These are phyloP conservation scores for Sigmodon hispidus DNA, from an alignment of 2,113 vertebrate genomes.

Conservation along the genomic window DNA sequence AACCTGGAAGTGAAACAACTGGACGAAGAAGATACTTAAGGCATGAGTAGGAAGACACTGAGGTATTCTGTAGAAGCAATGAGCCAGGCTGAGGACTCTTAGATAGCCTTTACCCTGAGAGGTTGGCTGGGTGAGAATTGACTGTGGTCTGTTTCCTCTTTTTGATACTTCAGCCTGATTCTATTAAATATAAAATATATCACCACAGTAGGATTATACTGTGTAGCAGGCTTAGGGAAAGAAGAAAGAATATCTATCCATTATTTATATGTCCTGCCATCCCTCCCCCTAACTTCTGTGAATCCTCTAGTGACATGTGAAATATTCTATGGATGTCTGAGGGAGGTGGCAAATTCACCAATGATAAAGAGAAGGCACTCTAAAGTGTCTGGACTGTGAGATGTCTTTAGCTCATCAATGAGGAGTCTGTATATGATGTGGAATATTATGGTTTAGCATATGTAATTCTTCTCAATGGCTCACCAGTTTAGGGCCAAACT, in stretches of 20 bases:
- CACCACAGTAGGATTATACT: too few species aligned
- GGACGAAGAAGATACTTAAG: too few species aligned
- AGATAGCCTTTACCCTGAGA: too few species aligned
- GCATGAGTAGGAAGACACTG: too few species aligned
- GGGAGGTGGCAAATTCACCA: not conserved
- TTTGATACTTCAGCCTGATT: too few species aligned
- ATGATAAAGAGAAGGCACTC: not conserved
- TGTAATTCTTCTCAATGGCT: not conserved
- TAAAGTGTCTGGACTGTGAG: not conserved
- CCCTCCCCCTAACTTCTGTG: not conserved
- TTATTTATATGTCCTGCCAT: not conserved
- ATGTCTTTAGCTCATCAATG: not conserved
- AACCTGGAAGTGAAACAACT: too few species aligned
- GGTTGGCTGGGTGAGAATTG: too few species aligned
- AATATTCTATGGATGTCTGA: not conserved
- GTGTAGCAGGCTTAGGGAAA: constrained; percentile 7
- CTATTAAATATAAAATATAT: too few species aligned
- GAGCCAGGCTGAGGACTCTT: too few species aligned
- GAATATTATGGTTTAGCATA: not conserved
- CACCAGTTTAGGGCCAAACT: constrained; percentile 14
- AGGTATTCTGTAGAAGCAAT: too few species aligned
- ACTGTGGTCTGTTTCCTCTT: too few species aligned
- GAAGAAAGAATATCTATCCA: not conserved
- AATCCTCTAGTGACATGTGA: not conserved
- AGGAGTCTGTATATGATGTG: not conserved